Conservation (phyloP, 1,140 invertebrate species). For the Whitmania pigra region DNA sequence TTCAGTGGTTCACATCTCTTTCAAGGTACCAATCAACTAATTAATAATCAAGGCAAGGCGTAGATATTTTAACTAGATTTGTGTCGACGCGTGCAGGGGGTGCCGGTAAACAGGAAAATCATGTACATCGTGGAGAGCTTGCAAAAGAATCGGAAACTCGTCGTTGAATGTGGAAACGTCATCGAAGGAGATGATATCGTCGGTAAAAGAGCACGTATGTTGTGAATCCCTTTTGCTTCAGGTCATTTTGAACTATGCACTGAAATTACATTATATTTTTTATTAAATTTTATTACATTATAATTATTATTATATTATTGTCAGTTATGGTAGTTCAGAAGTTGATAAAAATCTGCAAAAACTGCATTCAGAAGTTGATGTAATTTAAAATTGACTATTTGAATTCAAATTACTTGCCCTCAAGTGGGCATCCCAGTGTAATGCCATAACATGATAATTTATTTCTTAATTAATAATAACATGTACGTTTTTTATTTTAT, state of each 20-base stretch:
- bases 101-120: slow-evolving; percentile 22
- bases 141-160: slow-evolving; percentile 9
- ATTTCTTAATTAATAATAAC: not conserved
- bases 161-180: slow-evolving; percentile 13
- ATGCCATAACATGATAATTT: too few species aligned
- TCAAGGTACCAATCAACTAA: slow-evolving; percentile 5
- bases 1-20: slow-evolving; percentile 14
- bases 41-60: too few species aligned
- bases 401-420: too few species aligned
- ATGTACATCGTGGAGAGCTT: slow-evolving; percentile 20
- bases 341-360: too few species aligned
- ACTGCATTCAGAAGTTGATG: too few species aligned
- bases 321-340: too few species aligned
- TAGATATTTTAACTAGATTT: not conserved
- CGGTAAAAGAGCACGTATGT: slow-evolving; percentile 18
- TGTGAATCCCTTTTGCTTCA: not conserved
- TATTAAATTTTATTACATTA: too few species aligned
- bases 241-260: not conserved
- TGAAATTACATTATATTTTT: too few species aligned
- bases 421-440: too few species aligned
- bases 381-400: too few species aligned
- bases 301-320: too few species aligned
- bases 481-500: not conserved
- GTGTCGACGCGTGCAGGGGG: not conserved
- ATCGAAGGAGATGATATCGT: slow-evolving; percentile 24